Percentiles rank a stretch among this genome's conserved stretches.
Conservation (phyloP, 2,113 vertebrate genomes). For the Prunella himalayana region DNA sequence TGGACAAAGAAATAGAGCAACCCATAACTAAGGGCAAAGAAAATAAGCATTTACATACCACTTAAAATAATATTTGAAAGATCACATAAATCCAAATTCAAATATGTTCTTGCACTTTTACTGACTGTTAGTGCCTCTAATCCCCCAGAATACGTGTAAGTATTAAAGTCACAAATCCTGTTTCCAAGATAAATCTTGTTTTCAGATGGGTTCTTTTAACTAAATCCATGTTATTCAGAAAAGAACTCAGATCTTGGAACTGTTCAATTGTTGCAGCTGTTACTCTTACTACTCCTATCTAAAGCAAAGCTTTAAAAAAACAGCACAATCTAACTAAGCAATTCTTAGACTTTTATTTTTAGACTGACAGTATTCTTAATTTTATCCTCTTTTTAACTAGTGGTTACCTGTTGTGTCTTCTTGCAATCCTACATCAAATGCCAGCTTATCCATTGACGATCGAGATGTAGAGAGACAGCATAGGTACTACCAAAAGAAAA, state of each 20-base stretch:
- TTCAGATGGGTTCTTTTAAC: neutral
- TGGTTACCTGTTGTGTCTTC: constrained; percentile 88
- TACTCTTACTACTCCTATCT: neutral
- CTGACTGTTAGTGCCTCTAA: neutral
- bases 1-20: neutral
- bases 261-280: neutral
- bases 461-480: constrained; percentile 93
- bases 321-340: neutral
- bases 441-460: constrained; percentile 94
- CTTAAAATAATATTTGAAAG: neutral
- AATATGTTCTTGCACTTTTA: neutral
- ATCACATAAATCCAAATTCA: neutral
- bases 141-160: neutral
- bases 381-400: neutral
- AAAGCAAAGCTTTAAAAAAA: neutral
- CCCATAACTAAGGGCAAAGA: neutral
- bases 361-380: neutral
- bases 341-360: neutral
- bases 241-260: neutral
- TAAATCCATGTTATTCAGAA: neutral
- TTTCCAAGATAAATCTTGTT: neutral
- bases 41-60: neutral
- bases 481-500: constrained; percentile 79
- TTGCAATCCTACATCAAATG: constrained; percentile 94
- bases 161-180: neutral